Evolutionary conservation across 23 tunicate genomes (phyloP).

Genomic region (Ciona savignyi): DNA sequence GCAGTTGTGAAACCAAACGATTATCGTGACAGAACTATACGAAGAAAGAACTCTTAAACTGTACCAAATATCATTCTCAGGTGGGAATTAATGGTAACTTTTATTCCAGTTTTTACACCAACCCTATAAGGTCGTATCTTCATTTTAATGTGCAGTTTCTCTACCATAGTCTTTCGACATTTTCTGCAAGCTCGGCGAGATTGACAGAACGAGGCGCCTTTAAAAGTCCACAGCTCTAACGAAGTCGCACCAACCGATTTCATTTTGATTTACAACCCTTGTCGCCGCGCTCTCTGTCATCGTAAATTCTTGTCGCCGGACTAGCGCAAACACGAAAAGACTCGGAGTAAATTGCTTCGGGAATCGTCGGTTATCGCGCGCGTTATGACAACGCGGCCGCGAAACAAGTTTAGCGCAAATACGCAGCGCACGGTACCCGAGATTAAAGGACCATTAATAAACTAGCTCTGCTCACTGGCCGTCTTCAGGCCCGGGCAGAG

Average conservation of each 20-base stretch:
- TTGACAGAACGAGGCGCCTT: no score
- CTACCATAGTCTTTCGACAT: no score
- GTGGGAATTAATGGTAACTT: no score
- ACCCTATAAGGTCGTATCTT: no score
- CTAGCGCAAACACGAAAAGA: background rate
- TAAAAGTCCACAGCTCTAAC: no score
- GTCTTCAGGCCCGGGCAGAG: background rate
- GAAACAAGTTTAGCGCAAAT: background rate
- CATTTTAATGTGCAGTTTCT: no score
- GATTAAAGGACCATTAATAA: constrained; percentile 20
- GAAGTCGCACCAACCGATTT: no score
- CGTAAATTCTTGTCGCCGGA: background rate
- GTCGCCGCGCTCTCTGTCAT: background rate
- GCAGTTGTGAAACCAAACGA: no score
- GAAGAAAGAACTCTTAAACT: no score
- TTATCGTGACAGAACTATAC: no score
- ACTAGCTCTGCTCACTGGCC: background rate
- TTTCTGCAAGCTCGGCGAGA: background rate
- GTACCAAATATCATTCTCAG: no score
- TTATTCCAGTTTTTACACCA: no score
- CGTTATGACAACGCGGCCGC: background rate
- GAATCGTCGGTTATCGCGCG: background rate
- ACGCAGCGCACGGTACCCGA: background rate
- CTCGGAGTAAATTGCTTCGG: background rate
- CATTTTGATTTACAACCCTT: background rate